Evolutionary conservation across 2,113 vertebrate genomes (phyloP).

Genomic region (Baryphthengus martii): DNA sequence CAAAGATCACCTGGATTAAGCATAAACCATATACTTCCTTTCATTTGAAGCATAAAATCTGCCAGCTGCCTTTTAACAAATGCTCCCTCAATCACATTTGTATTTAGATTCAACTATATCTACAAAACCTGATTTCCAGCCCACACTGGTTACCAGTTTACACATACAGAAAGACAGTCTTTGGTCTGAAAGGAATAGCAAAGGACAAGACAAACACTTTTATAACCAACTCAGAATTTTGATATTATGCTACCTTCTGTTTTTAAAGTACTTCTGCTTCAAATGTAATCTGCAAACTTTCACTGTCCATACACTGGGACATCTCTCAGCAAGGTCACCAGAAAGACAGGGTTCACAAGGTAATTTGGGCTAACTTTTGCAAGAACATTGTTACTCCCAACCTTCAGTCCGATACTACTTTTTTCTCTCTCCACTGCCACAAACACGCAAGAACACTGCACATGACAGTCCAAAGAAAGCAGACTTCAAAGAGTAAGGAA

Average conservation of each 20-base stretch:
- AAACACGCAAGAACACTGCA: not conserved
- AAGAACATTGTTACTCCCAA: not conserved
- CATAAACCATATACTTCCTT: not conserved
- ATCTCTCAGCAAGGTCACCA: not conserved
- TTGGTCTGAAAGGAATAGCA: rapidly evolving
- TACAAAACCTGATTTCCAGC: not conserved
- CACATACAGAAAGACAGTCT: not conserved
- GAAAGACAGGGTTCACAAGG: not conserved
- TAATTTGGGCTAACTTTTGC: not conserved
- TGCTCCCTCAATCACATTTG: not conserved
- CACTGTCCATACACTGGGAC: not conserved
- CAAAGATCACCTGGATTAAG: not conserved
- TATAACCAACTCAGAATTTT: not conserved
- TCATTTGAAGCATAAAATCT: not conserved
- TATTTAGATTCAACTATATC: not conserved
- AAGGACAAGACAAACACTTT: not conserved
- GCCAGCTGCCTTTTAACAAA: not conserved
- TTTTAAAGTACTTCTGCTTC: not conserved
- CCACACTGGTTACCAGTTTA: not conserved
- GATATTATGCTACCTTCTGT: no score
- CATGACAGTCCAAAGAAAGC: not conserved
- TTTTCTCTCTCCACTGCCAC: not conserved
- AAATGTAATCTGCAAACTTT: not conserved
- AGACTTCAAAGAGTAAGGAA: not conserved
- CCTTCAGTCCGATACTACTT: not conserved